A percentile compares a stretch with the other conserved stretches of the same genome.
These are phyloP conservation scores for Acropternis orthonyx DNA, from an alignment of 2,797 vertebrate species.

Conservation along the genomic window DNA sequence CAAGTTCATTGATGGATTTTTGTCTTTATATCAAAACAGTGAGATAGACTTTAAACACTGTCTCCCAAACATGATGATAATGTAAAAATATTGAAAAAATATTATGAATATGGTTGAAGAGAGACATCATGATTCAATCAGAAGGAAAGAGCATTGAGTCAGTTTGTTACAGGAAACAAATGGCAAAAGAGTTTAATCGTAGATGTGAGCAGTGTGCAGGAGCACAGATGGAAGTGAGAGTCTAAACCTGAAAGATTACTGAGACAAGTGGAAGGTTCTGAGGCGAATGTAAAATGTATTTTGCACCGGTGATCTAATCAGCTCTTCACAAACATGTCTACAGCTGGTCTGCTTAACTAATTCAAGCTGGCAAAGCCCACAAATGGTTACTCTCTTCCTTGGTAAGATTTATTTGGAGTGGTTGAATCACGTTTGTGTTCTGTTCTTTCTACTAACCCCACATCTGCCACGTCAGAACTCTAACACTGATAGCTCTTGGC, in stretches of 20 bases:
- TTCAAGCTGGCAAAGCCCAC: neutral
- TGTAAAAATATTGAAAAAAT: neutral
- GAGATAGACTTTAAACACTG: neutral
- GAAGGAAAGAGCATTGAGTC: neutral
- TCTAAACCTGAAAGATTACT: neutral
- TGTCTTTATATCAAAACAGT: neutral
- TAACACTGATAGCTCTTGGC: neutral
- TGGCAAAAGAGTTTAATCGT: neutral
- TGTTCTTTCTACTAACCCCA: neutral
- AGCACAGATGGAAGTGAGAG: neutral
- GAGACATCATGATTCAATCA: neutral
- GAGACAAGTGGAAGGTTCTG: neutral
- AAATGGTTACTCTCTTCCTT: neutral
- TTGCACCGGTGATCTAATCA: neutral
- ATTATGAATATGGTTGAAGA: neutral
- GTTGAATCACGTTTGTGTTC: neutral
- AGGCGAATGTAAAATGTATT: neutral
- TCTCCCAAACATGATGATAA: neutral
- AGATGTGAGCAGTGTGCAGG: neutral
- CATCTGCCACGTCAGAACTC: neutral
- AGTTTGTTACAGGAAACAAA: neutral
- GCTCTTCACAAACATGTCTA: neutral
- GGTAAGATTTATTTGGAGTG: neutral
- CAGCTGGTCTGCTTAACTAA: neutral
- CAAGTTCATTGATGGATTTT: neutral